Percentiles rank a stretch among this genome's conserved stretches.
These are phyloP conservation scores for Watsonalla cultraria DNA, from an alignment of 2,888 invertebrate genomes.

Conservation along the genomic window DNA sequence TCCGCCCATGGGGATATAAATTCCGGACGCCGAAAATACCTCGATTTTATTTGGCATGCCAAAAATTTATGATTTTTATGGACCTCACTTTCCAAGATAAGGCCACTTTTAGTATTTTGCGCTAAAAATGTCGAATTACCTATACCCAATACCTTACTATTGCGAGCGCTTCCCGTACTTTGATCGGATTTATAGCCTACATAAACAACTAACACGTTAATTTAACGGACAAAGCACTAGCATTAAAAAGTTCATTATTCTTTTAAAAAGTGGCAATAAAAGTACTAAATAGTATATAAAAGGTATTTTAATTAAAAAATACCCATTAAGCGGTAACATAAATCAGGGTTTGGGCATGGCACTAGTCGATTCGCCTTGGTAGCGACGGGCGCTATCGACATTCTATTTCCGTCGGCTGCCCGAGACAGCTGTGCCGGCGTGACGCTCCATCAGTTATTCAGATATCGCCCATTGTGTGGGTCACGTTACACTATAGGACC, in stretches of 20 bases:
- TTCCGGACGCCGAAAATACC: not conserved
- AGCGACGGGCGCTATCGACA: constrained; percentile 33
- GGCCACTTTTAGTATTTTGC: not conserved
- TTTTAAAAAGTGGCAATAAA: constrained; percentile 11
- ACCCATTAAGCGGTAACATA: not conserved
- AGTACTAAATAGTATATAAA: not conserved
- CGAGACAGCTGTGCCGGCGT: constrained; percentile 41
- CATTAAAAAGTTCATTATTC: constrained; percentile 14
- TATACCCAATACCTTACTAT: not conserved
- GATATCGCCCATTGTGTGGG: constrained; percentile 37
- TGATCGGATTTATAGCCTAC: too few species aligned
- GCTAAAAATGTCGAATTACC: not conserved
- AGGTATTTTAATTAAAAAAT: not conserved
- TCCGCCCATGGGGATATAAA: constrained; percentile 17
- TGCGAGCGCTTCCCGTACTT: not conserved
- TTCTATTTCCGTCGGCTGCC: constrained; percentile 44
- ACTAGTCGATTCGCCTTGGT: constrained; percentile 17
- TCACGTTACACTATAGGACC: constrained; percentile 25
- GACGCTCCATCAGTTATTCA: constrained; percentile 50
- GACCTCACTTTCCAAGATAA: not conserved
- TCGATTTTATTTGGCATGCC: not conserved
- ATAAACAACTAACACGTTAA: not conserved
- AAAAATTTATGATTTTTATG: not conserved
- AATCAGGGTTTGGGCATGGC: not conserved
- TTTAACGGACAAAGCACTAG: not conserved